Conservation (phyloP, 1,140 invertebrate species). For the Lucilia cuprina region DNA sequence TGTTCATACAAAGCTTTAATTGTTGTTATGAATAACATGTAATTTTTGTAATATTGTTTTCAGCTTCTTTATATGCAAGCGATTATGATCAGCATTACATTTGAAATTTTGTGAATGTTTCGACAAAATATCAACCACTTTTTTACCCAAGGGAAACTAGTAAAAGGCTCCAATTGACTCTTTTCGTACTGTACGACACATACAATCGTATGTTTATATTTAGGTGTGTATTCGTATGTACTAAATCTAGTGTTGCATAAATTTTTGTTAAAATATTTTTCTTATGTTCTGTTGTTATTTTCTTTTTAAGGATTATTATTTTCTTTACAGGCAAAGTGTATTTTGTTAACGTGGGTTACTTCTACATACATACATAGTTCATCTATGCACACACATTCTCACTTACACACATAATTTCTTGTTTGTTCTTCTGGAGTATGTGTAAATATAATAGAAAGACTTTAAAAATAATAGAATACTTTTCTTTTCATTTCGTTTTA, state of each 20-base stretch:
- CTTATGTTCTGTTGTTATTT: background rate
- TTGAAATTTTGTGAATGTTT: too few relatives aligned
- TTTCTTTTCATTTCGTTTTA: background rate
- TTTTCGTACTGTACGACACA: too few relatives aligned
- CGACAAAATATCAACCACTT: too few relatives aligned
- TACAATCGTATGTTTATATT: too few relatives aligned
- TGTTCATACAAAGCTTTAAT: too few relatives aligned
- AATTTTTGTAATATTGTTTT: too few relatives aligned
- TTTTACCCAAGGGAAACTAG: too few relatives aligned
- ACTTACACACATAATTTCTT: background rate
- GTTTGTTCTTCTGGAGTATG: background rate
- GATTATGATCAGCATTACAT: too few relatives aligned
- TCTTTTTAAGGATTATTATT: background rate
- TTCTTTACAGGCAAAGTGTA: background rate
- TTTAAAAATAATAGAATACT: background rate
- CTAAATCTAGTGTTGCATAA: background rate
- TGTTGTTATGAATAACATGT: too few relatives aligned
- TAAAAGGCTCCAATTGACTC: too few relatives aligned
- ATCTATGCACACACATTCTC: background rate
- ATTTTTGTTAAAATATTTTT: constrained; percentile 17
- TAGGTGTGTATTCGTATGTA: background rate
- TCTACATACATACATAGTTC: background rate
- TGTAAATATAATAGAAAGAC: background rate
- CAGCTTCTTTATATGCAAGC: too few relatives aligned
- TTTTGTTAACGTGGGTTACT: background rate